Percentiles rank a stretch among this genome's conserved stretches.
These are phyloP conservation scores for Procambarus clarkii DNA, from an alignment of 1,140 invertebrate genomes.

Conservation along the genomic window DNA sequence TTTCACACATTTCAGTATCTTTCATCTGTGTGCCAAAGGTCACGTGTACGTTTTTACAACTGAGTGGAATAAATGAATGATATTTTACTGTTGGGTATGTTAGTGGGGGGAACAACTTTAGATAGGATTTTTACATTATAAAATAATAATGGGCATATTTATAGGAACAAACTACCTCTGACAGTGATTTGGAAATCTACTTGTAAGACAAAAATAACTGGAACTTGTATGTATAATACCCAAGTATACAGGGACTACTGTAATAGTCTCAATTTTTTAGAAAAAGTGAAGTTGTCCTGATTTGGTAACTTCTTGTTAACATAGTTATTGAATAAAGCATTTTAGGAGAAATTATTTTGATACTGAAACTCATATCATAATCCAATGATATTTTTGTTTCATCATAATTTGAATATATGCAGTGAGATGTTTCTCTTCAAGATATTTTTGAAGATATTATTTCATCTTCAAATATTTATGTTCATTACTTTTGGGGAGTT, in stretches of 20 bases:
- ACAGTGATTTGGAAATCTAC: not conserved
- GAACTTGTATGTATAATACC: not conserved
- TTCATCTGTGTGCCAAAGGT: conserved; percentile 33
- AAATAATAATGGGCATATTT: not conserved
- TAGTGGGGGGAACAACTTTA: not conserved
- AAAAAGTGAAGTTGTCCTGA: not conserved
- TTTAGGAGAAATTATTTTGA: not conserved
- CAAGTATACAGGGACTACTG: not conserved
- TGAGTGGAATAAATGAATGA: conserved; percentile 1
- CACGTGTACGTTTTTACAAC: conserved; percentile 13
- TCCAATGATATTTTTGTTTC: not conserved
- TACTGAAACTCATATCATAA: conserved; percentile 41
- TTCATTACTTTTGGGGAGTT: not conserved
- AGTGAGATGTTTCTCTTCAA: not conserved
- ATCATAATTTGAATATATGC: not conserved
- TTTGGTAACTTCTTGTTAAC: not conserved
- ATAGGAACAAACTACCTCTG: conserved; percentile 17
- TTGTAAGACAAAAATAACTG: not conserved
- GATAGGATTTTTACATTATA: not conserved
- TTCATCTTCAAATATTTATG: not conserved
- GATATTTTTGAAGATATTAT: not conserved
- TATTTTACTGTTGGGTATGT: conserved; percentile 9
- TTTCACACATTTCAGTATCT: conserved; percentile 15
- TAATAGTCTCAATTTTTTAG: not conserved
- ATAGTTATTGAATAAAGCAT: not conserved